These are phyloP conservation scores for Pollachius pollachius DNA, from an alignment of 2,113 vertebrate species.

Conservation along the genomic window DNA sequence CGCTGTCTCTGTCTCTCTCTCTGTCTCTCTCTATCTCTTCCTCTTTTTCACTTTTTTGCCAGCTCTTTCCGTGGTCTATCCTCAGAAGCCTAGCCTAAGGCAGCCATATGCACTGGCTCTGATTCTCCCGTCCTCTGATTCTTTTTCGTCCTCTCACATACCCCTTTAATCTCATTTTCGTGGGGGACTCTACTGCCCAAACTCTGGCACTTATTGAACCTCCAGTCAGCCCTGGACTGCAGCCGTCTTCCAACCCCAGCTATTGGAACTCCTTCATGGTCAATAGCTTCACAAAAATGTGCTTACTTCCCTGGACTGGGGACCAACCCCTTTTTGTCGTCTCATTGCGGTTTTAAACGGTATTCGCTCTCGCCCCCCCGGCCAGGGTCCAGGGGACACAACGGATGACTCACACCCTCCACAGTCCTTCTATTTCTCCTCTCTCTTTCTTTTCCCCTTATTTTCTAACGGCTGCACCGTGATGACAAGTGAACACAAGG, in stretches of 20 bases:
- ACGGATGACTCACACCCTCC: too few species aligned
- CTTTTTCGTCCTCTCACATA: neutral
- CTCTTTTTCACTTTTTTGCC: neutral
- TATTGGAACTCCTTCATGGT: too few species aligned
- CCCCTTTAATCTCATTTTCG: neutral
- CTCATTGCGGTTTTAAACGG: slow-evolving; percentile 8
- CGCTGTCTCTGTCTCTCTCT: slow-evolving; percentile 15
- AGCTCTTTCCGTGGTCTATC: neutral
- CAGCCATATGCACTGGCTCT: slow-evolving; percentile 12
- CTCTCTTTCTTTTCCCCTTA: neutral
- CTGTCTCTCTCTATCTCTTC: neutral
- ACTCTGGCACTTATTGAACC: neutral
- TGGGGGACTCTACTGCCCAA: neutral
- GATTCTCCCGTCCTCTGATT: slow-evolving; percentile 14
- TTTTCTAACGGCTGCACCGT: slow-evolving; percentile 5
- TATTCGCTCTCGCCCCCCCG: neutral
- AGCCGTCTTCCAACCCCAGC: too few species aligned
- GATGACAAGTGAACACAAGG: slow-evolving; percentile 36
- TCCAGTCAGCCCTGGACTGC: too few species aligned
- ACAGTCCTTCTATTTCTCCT: too few species aligned
- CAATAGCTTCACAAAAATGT: slow-evolving; percentile 23
- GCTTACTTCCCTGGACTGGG: slow-evolving; percentile 17
- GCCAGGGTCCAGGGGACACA: neutral
- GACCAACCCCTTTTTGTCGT: slow-evolving; percentile 18
- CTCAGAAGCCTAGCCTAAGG: slow-evolving; percentile 20